These are phyloP conservation scores for Caenorhabditis parvicauda DNA, from an alignment of 2,888 invertebrate species.

Conservation along the genomic window DNA sequence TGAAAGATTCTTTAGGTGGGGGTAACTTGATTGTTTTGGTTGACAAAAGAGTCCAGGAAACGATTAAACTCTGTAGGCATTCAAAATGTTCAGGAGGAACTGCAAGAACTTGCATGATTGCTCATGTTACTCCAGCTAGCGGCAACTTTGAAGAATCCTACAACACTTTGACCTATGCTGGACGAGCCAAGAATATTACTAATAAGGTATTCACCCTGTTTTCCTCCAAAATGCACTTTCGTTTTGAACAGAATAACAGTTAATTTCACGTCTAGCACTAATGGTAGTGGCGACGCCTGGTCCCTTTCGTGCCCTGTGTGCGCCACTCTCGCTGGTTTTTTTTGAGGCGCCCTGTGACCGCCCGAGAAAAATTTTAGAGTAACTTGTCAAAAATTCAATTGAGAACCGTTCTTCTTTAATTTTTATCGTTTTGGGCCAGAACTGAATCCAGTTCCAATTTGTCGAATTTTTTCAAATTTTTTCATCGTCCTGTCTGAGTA, in stretches of 20 bases:
- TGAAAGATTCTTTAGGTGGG: conserved; percentile 68
- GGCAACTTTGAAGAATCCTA: conserved; percentile 84
- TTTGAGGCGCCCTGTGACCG: too few relatives aligned
- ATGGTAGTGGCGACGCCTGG: background rate
- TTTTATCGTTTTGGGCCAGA: background rate
- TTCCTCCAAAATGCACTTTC: too few relatives aligned
- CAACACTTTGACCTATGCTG: conserved; percentile 89
- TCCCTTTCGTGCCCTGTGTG: background rate
- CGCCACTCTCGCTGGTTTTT: too few relatives aligned
- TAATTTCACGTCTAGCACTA: background rate
- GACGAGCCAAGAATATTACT: conserved; percentile 88
- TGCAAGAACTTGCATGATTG: conserved; percentile 93
- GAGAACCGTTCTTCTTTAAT: background rate
- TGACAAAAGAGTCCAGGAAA: background rate
- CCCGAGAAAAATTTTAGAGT: too few relatives aligned
- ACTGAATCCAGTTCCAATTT: conserved; percentile 5
- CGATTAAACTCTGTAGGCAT: background rate
- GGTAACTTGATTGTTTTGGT: background rate
- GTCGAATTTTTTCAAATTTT: conserved; percentile 6
- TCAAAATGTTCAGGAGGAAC: conserved; percentile 70
- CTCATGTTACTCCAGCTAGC: conserved; percentile 84
- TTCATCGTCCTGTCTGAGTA: background rate
- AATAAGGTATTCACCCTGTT: too few relatives aligned
- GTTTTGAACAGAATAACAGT: too few relatives aligned
- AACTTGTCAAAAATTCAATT: background rate